phyloP scores from a whole-genome alignment of 1,140 invertebrate species.

The Nylanderia fulva region DNA sequence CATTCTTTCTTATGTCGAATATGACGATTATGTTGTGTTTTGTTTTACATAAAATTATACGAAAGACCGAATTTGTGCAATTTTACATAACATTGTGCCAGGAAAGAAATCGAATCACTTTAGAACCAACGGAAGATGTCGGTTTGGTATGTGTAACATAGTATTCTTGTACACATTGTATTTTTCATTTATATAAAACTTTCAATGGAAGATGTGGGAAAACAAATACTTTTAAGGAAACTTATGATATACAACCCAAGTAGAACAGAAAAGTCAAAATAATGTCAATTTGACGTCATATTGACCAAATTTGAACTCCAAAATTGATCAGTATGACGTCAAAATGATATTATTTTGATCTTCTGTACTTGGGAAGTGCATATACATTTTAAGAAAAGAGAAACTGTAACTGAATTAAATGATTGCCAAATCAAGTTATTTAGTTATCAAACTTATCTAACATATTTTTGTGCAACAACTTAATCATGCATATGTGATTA shows the following conservation, averaged over 20 bases:
- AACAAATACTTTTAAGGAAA: neutral
- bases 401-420: too few relatives aligned
- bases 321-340: too few relatives aligned
- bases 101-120: conserved; percentile 90
- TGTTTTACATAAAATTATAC: conserved; percentile 91
- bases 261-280: too few relatives aligned
- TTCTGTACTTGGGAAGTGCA: too few relatives aligned
- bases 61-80: conserved; percentile 92
- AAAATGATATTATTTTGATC: too few relatives aligned
- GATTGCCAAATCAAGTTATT: too few relatives aligned
- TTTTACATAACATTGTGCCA: conserved; percentile 92
- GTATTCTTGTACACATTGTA: conserved; percentile 6
- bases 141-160: conserved; percentile 90
- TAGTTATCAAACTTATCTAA: neutral
- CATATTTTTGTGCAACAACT: conserved; percentile 17
- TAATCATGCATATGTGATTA: neutral
- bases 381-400: too few relatives aligned
- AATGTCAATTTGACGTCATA: too few relatives aligned
- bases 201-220: neutral
- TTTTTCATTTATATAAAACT: conserved; percentile 4
- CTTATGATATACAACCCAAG: too few relatives aligned
- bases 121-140: conserved; percentile 93
- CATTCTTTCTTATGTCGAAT: conserved; percentile 94
- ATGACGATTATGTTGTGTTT: conserved; percentile 91
- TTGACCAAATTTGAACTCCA: too few relatives aligned